These are phyloP conservation scores for Parambassis ranga DNA, from an alignment of 2,797 vertebrate species.

Conservation along the genomic window DNA sequence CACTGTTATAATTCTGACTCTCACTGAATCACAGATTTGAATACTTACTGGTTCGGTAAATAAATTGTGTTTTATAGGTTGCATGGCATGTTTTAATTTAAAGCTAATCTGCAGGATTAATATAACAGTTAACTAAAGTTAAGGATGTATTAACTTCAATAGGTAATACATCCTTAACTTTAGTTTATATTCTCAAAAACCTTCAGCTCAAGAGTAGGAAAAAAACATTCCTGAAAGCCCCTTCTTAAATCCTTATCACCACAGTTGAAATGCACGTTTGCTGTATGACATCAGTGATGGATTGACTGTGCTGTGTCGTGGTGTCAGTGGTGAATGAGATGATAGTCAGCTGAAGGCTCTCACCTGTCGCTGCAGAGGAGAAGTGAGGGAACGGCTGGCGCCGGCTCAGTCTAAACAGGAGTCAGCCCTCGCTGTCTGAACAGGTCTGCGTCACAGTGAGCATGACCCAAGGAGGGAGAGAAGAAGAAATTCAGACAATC, in stretches of 20 bases:
- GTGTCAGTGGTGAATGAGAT: slow-evolving; percentile 62
- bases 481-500: slow-evolving; percentile 22
- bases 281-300: slow-evolving; percentile 58
- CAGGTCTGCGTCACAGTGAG: slow-evolving; percentile 65
- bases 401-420: slow-evolving; percentile 79
- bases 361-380: slow-evolving; percentile 72
- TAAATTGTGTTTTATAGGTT: too few relatives aligned
- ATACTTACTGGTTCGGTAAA: too few relatives aligned
- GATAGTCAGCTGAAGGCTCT: slow-evolving; percentile 74
- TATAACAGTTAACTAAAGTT: too few relatives aligned
- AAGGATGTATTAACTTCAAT: too few relatives aligned
- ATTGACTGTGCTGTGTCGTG: slow-evolving; percentile 56
- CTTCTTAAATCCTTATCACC: slow-evolving; percentile 19
- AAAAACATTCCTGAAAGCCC: neutral
- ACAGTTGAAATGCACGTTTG: slow-evolving; percentile 1
- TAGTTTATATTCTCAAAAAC: too few relatives aligned
- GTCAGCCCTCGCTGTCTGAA: slow-evolving; percentile 68
- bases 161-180: too few relatives aligned
- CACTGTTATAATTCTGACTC: too few relatives aligned
- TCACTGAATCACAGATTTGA: too few relatives aligned
- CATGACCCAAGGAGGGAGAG: slow-evolving; percentile 11
- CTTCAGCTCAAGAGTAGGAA: neutral
- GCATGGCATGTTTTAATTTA: too few relatives aligned
- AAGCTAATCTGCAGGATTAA: too few relatives aligned
- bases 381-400: slow-evolving; percentile 70